Evolutionary conservation across 2,113 vertebrate genomes (phyloP).

Genomic region (Lophura nycthemera): DNA sequence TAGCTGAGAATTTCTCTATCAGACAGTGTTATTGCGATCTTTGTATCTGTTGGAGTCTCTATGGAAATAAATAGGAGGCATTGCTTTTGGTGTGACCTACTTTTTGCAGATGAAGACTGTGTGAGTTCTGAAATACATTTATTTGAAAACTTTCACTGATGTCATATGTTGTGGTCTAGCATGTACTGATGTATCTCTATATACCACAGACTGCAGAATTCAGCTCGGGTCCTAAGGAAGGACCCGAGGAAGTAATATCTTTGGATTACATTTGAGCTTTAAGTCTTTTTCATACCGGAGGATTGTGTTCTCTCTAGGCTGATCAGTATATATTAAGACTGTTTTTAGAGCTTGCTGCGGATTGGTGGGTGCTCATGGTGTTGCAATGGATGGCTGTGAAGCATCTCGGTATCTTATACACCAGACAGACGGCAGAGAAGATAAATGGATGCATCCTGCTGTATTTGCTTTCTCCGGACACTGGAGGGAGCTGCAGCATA

Average conservation of each 20-base stretch:
- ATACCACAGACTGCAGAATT: not conserved
- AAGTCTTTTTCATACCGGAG: not conserved
- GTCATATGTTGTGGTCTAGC: not conserved
- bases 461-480: slow-evolving; percentile 14
- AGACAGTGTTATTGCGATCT: too few species aligned
- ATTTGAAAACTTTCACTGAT: not conserved
- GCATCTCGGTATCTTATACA: fast-evolving
- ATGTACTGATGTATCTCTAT: not conserved
- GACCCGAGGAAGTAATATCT: too few species aligned
- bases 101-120: not conserved
- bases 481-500: slow-evolving; percentile 52
- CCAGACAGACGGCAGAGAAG: not conserved
- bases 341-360: not conserved
- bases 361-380: not conserved
- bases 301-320: not conserved
- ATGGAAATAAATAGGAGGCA: too few species aligned
- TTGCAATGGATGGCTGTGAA: not conserved
- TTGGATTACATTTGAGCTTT: not conserved
- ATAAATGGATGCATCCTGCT: not conserved
- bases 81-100: too few species aligned
- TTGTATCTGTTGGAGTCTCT: too few species aligned
- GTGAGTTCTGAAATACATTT: not conserved
- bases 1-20: too few species aligned
- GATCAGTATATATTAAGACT: not conserved
- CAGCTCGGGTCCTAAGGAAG: not conserved